phyloP scores from a whole-genome alignment of 2,113 vertebrate genomes.

The Campylomormyrus tamandua region DNA sequence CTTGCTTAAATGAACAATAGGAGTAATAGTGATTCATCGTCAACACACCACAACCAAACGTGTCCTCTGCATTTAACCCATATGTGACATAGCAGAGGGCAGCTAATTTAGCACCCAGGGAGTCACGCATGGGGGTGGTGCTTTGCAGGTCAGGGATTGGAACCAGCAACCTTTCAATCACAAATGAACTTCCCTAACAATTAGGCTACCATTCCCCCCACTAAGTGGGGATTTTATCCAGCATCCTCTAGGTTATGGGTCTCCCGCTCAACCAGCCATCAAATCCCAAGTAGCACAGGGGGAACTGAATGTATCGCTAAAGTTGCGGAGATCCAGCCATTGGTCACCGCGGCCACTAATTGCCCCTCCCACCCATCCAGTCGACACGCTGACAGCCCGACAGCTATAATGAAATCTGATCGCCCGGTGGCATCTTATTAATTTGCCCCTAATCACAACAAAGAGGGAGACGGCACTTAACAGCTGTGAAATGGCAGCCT shows the following conservation, averaged over 20 bases:
- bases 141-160: no score
- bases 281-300: neutral
- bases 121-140: no score
- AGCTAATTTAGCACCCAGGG: no score
- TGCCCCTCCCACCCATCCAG: neutral
- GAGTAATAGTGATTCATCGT: neutral
- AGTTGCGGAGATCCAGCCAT: neutral
- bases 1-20: neutral
- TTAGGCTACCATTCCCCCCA: no score
- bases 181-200: no score
- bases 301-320: neutral
- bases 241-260: neutral
- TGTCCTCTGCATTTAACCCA: no score
- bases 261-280: neutral
- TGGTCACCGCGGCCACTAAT: neutral
- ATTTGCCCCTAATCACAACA: slow-evolving; percentile 29
- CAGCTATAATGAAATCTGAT: slow-evolving; percentile 36
- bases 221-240: neutral
- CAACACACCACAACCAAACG: no score
- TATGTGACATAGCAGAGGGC: no score
- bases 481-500: slow-evolving; percentile 32
- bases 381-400: slow-evolving; percentile 9
- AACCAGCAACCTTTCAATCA: no score
- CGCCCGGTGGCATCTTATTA: slow-evolving; percentile 33
- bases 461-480: slow-evolving; percentile 32